Percentiles rank a stretch among this genome's conserved stretches.
These are phyloP conservation scores for Poeciliopsis occidentalis DNA, from an alignment of 2,113 vertebrate genomes.

Conservation along the genomic window DNA sequence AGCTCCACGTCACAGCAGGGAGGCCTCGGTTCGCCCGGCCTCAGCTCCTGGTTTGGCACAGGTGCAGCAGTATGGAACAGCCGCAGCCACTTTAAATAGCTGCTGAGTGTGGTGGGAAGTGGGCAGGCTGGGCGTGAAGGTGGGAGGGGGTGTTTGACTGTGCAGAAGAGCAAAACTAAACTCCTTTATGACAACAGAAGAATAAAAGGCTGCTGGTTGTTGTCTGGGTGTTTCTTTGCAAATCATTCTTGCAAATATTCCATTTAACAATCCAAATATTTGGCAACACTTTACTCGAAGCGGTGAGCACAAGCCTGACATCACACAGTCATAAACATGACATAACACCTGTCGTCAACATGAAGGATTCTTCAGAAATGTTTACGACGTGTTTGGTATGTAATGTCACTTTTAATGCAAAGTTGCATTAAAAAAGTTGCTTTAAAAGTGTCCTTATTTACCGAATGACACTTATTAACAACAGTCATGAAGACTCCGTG, in stretches of 20 bases:
- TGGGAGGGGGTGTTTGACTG: neutral
- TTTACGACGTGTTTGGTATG: no score
- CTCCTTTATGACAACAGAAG: neutral
- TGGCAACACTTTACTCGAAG: no score
- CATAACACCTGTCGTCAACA: no score
- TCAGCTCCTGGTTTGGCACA: constrained; percentile 53
- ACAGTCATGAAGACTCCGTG: no score
- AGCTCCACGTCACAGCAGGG: constrained; percentile 44
- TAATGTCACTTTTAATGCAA: no score
- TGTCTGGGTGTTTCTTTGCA: neutral
- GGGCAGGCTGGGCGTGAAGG: neutral
- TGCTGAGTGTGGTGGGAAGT: constrained; percentile 56
- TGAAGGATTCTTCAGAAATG: no score
- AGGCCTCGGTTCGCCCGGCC: constrained; percentile 25
- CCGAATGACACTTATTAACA: no score
- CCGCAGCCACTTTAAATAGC: constrained; percentile 68
- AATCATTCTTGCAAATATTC: neutral
- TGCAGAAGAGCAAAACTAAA: neutral
- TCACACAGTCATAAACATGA: no score
- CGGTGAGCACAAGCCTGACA: no score
- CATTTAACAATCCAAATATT: neutral
- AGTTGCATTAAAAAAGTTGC: no score
- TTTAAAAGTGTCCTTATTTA: no score
- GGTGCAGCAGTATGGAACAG: constrained; percentile 63
- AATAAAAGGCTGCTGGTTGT: neutral